phyloP scores from a whole-genome alignment of 2,888 invertebrate genomes.

The Mycalesis mineus region DNA sequence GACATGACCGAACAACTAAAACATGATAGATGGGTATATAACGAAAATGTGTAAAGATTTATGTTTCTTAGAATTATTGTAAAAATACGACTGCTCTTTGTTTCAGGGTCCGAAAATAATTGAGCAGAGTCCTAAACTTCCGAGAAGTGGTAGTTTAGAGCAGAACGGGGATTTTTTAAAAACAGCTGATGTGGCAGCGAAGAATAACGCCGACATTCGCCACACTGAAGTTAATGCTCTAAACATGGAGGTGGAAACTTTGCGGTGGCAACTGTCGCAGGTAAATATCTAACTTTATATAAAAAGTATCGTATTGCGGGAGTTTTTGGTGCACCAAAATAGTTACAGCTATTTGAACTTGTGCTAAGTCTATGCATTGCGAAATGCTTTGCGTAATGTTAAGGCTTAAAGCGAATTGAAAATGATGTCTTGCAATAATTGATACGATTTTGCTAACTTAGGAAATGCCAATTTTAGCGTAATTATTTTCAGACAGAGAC shows the following conservation, averaged over 20 bases:
- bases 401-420: conserved; percentile 8
- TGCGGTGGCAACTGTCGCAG: conserved; percentile 86
- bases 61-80: neutral
- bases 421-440: neutral
- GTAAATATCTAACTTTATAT: conserved; percentile 51
- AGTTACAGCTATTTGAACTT: neutral
- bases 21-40: too few species aligned
- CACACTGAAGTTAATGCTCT: conserved; percentile 69
- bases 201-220: conserved; percentile 44
- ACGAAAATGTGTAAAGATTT: too few species aligned
- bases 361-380: conserved; percentile 23
- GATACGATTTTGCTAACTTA: neutral
- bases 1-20: too few species aligned
- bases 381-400: conserved; percentile 38
- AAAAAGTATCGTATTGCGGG: neutral
- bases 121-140: conserved; percentile 60
- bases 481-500: conserved; percentile 80
- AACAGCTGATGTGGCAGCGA: conserved; percentile 42
- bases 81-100: conserved; percentile 26
- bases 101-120: conserved; percentile 66
- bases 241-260: conserved; percentile 82
- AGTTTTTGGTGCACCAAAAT: conserved; percentile 49
- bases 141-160: conserved; percentile 48
- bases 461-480: conserved; percentile 37
- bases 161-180: conserved; percentile 48